These are phyloP conservation scores for Nomada hirtipes DNA, from an alignment of 2,888 invertebrate genomes.

Conservation along the genomic window DNA sequence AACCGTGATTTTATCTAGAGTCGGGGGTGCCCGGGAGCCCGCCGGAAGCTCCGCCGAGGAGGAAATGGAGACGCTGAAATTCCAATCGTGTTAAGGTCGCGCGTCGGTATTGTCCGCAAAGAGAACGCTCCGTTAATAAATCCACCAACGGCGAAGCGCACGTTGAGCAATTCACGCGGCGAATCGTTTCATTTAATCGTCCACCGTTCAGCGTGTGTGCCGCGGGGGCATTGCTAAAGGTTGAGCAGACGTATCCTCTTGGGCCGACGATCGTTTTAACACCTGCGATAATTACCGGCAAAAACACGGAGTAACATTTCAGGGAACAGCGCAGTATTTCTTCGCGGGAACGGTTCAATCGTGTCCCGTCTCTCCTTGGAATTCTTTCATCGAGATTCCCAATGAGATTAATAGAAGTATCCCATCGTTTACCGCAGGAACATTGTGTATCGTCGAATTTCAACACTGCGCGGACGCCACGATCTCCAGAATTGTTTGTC, in stretches of 20 bases:
- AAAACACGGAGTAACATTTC: constrained; percentile 51
- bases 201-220: constrained; percentile 27
- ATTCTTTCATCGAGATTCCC: constrained; percentile 22
- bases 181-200: constrained; percentile 54
- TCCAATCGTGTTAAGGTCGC: constrained; percentile 48
- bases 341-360: neutral
- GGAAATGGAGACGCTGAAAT: constrained; percentile 49
- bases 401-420: neutral
- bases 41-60: constrained; percentile 19
- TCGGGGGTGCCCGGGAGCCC: constrained; percentile 21
- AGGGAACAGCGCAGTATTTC: constrained; percentile 44
- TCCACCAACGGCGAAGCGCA: constrained; percentile 22
- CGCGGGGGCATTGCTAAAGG: constrained; percentile 47
- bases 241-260: constrained; percentile 50
- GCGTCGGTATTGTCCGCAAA: neutral
- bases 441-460: neutral
- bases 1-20: constrained; percentile 67
- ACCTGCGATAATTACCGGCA: constrained; percentile 58
- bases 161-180: constrained; percentile 46
- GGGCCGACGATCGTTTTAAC: constrained; percentile 57
- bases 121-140: constrained; percentile 22
- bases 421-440: neutral
- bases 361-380: constrained; percentile 26
- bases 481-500: too few species aligned
- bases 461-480: neutral